Percentiles rank a stretch among this genome's conserved stretches.
Evolutionary conservation across 1,140 invertebrate genomes (phyloP).

Genomic region (Drosophila fuyamai): DNA sequence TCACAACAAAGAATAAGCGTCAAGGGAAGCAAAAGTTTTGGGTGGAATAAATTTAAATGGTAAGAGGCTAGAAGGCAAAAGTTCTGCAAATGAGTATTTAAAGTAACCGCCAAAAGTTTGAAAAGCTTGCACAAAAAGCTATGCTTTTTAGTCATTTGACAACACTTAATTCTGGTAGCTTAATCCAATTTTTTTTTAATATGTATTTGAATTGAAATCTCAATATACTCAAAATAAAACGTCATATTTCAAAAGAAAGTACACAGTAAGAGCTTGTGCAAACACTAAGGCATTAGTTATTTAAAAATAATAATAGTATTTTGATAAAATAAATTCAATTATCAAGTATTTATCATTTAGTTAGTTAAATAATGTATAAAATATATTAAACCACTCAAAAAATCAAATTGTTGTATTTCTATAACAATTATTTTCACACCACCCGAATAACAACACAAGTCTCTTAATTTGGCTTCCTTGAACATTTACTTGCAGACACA

Average conservation of each 20-base stretch:
- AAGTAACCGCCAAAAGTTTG: background rate
- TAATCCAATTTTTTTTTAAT: no score
- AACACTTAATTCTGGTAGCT: background rate
- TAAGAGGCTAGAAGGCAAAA: background rate
- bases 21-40: slow-evolving; percentile 18
- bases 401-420: no score
- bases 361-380: no score
- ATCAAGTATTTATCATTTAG: no score
- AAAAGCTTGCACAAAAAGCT: slow-evolving; percentile 5
- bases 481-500: slow-evolving; percentile 43
- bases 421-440: background rate
- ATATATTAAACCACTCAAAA: no score
- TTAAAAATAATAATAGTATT: no score
- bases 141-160: background rate
- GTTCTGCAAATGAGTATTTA: background rate
- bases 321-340: no score
- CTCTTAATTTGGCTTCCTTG: slow-evolving; percentile 10
- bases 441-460: background rate
- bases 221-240: no score
- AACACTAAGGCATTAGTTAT: no score
- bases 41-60: background rate
- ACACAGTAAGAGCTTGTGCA: no score
- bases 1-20: slow-evolving; percentile 20
- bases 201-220: no score
- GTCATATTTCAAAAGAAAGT: no score